These are phyloP conservation scores for Leucosticte australis DNA, from an alignment of 2,113 vertebrate genomes.

Conservation along the genomic window DNA sequence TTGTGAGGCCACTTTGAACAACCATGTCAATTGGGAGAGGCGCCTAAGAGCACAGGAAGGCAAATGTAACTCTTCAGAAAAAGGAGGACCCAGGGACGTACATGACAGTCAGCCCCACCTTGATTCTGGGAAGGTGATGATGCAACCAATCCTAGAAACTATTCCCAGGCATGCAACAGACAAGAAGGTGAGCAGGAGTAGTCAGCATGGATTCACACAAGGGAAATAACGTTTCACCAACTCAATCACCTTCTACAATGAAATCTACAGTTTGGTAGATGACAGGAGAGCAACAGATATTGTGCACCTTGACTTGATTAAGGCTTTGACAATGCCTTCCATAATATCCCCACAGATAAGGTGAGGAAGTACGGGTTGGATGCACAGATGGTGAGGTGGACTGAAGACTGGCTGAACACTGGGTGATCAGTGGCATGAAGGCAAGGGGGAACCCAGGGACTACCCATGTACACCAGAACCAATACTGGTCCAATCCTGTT, in stretches of 20 bases:
- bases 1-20: not conserved
- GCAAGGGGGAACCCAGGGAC: not conserved
- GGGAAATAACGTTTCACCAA: not conserved
- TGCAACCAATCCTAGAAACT: not conserved
- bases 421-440: accelerated
- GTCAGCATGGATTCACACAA: not conserved
- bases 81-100: not conserved
- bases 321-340: not conserved
- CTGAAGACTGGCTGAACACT: not conserved
- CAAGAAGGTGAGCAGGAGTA: not conserved
- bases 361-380: not conserved
- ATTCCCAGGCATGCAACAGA: not conserved
- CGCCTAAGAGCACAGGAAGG: not conserved
- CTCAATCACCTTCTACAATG: not conserved
- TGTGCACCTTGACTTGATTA: not conserved
- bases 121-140: not conserved
- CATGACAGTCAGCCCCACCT: not conserved
- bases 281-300: not conserved
- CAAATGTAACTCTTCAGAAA: not conserved
- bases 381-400: not conserved
- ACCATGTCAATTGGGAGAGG: accelerated
- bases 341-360: not conserved
- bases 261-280: not conserved
- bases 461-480: not conserved
- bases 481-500: not conserved